Evolutionary conservation across 2,113 vertebrate genomes (phyloP), one percentile per base, ranked within the genome.

Genomic region (Anguilla rostrata): DNA sequence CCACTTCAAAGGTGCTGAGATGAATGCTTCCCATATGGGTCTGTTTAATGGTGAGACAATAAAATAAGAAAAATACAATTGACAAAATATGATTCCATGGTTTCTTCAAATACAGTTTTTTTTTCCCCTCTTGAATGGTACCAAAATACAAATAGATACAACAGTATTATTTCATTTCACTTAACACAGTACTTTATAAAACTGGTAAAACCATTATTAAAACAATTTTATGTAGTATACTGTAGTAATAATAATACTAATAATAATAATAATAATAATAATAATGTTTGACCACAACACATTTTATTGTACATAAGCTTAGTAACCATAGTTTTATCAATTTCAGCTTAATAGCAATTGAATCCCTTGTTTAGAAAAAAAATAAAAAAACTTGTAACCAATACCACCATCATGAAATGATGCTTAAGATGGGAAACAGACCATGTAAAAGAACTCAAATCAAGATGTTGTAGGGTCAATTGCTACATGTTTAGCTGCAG

Each of bases 1-100:
- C 95, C 90, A 91, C 93, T 97, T 83, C 95, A 96, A 88, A 96
- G 96, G 79, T 95, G 96, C 46, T 96, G 96, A 86, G 96, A 97
- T 88, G 96, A 91, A 75, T 96, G 96, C 71, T 95, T 97, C 87
- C 96, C 94, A 86, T 94, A 96, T 83, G 96, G 96, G 92, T 95
- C 95, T 80, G 95, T 89, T 86, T 95, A 96, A 97, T 0, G 94
- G 95, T 89, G 96, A 91, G 84, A 96, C 97, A 90, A 85, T 75
- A 84, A 86, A 85, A 85, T 14, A 85, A 40, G 22, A 78, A 71
- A 22, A 29, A 39, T 6, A 85, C 39, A 43, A 75, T 16, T 22
- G 20, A 71, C 26, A 71, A 34, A 34, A 71, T 71, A 20, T n/a
- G 22, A 71, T 9, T n/a, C 20, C 9, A n/a, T 20, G 20, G 26